Conservation (phyloP, 2,797 vertebrate species). For the Cossypha polioptera region DNA sequence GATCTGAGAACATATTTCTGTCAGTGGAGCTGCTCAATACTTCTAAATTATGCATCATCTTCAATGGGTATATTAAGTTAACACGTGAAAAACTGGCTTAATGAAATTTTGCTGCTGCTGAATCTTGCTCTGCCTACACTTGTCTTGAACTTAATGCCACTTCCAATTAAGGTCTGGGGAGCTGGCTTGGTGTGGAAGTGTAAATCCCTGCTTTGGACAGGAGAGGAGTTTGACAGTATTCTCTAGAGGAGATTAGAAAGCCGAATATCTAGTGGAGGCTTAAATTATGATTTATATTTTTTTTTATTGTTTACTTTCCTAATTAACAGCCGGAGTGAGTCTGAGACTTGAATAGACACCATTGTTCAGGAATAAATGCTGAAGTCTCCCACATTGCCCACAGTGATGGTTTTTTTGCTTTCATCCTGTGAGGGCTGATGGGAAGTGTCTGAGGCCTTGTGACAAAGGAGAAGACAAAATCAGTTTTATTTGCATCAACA, state of each 20-base stretch:
- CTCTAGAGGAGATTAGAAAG: neutral
- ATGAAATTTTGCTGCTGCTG: neutral
- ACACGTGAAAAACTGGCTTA: neutral
- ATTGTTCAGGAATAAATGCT: neutral
- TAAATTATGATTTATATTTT: neutral
- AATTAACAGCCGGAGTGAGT: neutral
- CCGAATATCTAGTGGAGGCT: neutral
- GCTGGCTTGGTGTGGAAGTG: neutral
- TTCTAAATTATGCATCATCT: neutral
- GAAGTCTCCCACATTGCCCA: neutral
- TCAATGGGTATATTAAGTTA: constrained; percentile 5
- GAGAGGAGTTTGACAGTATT: neutral
- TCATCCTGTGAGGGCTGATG: neutral
- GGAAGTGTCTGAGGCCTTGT: neutral
- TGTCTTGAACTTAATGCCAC: neutral
- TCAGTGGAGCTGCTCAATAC: neutral
- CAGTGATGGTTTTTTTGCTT: neutral
- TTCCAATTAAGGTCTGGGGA: constrained; percentile 7
- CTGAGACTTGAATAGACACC: neutral
- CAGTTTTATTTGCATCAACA: neutral
- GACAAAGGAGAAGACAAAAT: neutral
- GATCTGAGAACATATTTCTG: neutral
- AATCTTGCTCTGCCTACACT: neutral
- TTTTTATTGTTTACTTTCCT: neutral
- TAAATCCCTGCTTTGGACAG: constrained; percentile 11